Conservation (phyloP, 2,113 vertebrate species). For the Fregetta grallaria region DNA sequence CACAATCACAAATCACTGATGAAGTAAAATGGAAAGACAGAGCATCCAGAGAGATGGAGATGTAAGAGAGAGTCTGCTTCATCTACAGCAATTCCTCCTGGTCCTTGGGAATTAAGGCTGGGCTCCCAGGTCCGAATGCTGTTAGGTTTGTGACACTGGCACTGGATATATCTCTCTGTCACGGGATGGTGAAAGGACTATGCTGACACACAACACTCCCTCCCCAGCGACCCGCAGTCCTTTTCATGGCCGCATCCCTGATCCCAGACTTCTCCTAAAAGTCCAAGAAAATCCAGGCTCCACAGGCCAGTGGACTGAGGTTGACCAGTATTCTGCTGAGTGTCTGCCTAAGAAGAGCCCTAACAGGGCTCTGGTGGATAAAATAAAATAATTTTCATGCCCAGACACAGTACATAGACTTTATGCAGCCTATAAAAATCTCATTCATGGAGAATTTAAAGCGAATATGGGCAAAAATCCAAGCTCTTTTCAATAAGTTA, state of each 20-base stretch:
- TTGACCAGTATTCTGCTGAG: background rate
- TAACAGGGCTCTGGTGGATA: background rate
- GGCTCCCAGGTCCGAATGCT: background rate
- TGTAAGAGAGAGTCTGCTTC: background rate
- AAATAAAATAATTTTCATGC: background rate
- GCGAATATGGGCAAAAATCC: constrained; percentile 2
- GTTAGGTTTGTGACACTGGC: background rate
- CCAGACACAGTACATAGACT: background rate
- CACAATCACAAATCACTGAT: background rate
- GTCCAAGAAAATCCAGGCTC: background rate
- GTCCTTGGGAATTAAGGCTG: background rate
- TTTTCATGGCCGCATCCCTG: background rate
- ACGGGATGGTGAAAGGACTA: background rate
- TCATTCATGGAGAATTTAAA: background rate
- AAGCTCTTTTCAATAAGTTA: constrained; percentile 2
- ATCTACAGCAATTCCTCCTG: background rate
- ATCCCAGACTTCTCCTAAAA: background rate
- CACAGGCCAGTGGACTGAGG: background rate
- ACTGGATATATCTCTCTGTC: background rate
- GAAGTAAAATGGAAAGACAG: background rate
- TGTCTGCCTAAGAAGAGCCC: background rate
- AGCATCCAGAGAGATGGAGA: background rate
- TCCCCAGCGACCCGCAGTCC: background rate
- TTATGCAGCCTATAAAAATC: background rate
- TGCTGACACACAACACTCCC: background rate